phyloP scores from a whole-genome alignment of 1,140 invertebrate species.

The Eueides isabella region DNA sequence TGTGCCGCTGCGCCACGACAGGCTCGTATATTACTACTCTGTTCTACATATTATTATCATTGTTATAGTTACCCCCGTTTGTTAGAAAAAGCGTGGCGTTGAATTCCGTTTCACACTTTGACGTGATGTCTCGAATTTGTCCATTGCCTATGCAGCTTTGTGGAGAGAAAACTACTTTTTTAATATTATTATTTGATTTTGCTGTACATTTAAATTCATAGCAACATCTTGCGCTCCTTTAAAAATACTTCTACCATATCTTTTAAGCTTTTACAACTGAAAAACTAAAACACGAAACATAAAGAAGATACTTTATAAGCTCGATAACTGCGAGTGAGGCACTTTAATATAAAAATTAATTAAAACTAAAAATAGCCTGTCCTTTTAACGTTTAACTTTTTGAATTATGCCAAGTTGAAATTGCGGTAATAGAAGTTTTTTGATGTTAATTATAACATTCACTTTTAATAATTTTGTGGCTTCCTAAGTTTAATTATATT shows the following conservation, averaged over 20 bases:
- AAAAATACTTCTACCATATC: neutral
- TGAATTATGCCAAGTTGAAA: conserved; percentile 37
- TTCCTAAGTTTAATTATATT: neutral
- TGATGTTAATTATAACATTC: conserved; percentile 28
- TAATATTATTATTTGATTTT: no score
- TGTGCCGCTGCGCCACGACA: no score
- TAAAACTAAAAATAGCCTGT: conserved; percentile 40
- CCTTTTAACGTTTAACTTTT: conserved; percentile 37
- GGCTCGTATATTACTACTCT: no score
- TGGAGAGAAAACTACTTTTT: no score
- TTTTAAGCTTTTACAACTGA: conserved; percentile 6
- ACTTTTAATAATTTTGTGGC: conserved; percentile 14
- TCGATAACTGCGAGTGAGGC: conserved; percentile 26
- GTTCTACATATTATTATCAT: no score
- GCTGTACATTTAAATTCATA: neutral
- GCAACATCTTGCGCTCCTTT: neutral
- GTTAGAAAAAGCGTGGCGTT: no score
- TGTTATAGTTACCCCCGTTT: no score
- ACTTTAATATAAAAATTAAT: conserved; percentile 39
- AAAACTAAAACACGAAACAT: conserved; percentile 15
- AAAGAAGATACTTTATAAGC: conserved; percentile 25
- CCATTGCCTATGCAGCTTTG: no score
- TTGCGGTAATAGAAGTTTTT: conserved; percentile 28
- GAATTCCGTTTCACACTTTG: no score
- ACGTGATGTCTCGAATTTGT: no score